These are phyloP conservation scores for Chionodraco myersi DNA, from an alignment of 2,113 vertebrate genomes.

Conservation along the genomic window DNA sequence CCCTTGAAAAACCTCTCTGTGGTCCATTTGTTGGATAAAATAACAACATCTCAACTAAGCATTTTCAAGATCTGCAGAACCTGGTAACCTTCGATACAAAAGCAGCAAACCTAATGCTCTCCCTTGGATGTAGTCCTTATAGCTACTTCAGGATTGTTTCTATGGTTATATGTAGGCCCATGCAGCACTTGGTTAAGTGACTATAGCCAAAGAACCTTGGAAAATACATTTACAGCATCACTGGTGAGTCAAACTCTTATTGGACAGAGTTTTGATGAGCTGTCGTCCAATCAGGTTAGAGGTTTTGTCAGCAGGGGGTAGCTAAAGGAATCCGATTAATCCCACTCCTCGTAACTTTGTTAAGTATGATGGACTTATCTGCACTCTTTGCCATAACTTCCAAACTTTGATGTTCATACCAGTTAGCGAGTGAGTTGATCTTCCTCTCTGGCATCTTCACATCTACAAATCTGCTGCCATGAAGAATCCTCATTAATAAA, in stretches of 20 bases:
- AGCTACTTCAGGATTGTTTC: too few relatives aligned
- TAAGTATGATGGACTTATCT: constrained; percentile 63
- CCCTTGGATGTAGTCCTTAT: too few relatives aligned
- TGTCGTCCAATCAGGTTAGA: constrained; percentile 40
- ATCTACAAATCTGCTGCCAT: constrained; percentile 34
- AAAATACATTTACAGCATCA: background rate
- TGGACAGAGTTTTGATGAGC: constrained; percentile 24
- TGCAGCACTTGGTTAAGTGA: too few relatives aligned
- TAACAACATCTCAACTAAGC: too few relatives aligned
- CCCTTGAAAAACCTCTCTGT: background rate
- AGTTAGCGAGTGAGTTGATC: background rate
- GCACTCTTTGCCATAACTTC: background rate
- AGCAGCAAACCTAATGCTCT: too few relatives aligned
- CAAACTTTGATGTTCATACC: constrained; percentile 29
- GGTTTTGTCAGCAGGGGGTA: constrained; percentile 66
- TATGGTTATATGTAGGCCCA: too few relatives aligned
- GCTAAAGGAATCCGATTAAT: constrained; percentile 60
- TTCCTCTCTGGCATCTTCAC: background rate
- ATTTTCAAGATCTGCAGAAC: too few relatives aligned
- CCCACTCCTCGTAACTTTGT: background rate
- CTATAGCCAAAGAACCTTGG: background rate
- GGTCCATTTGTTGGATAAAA: background rate
- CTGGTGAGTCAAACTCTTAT: background rate
- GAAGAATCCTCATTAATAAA: background rate
- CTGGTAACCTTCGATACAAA: too few relatives aligned